Conservation (phyloP, 2,888 invertebrate species). For the Gisinianus flammeolus region DNA sequence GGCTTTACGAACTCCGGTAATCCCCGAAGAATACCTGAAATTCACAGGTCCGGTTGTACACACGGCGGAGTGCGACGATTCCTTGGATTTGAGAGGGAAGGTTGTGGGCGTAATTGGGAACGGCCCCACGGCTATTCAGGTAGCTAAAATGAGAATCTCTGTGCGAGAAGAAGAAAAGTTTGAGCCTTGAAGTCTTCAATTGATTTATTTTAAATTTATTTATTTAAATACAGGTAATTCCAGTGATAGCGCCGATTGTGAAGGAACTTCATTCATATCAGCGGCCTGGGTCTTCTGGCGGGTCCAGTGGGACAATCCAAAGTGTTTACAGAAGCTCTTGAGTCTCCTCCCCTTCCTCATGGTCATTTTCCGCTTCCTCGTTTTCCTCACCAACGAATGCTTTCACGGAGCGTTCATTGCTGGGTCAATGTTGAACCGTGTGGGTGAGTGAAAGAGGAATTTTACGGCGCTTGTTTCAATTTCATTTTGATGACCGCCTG, state of each 20-base stretch:
- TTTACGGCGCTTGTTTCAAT: too few species aligned
- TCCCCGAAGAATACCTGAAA: slow-evolving; percentile 42
- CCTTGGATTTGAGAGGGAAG: slow-evolving; percentile 33
- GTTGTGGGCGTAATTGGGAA: slow-evolving; percentile 46
- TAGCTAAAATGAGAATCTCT: too few species aligned
- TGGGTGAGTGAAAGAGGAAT: slow-evolving; percentile 13
- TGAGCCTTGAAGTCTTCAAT: too few species aligned
- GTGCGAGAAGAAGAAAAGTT: too few species aligned
- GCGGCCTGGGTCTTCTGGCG: slow-evolving; percentile 38
- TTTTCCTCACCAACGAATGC: slow-evolving; percentile 7
- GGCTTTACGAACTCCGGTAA: slow-evolving; percentile 42
- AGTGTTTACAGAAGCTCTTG: slow-evolving; percentile 33
- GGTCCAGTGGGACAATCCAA: slow-evolving; percentile 16
- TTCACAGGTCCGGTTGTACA: slow-evolving; percentile 51
- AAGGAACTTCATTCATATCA: slow-evolving; percentile 43
- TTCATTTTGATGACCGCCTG: too few species aligned
- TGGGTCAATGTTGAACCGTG: neutral
- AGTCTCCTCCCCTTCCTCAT: slow-evolving; percentile 41
- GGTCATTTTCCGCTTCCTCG: slow-evolving; percentile 34
- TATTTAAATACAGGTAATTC: too few species aligned
- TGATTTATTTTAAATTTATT: too few species aligned
- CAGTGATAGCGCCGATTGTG: slow-evolving; percentile 40
- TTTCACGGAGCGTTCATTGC: neutral
- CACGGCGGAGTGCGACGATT: slow-evolving; percentile 47
- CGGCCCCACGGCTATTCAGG: slow-evolving; percentile 43